Percentiles rank a stretch among this genome's conserved stretches.
Conservation (phyloP, 1,140 invertebrate species). For the Arion vulgaris region DNA sequence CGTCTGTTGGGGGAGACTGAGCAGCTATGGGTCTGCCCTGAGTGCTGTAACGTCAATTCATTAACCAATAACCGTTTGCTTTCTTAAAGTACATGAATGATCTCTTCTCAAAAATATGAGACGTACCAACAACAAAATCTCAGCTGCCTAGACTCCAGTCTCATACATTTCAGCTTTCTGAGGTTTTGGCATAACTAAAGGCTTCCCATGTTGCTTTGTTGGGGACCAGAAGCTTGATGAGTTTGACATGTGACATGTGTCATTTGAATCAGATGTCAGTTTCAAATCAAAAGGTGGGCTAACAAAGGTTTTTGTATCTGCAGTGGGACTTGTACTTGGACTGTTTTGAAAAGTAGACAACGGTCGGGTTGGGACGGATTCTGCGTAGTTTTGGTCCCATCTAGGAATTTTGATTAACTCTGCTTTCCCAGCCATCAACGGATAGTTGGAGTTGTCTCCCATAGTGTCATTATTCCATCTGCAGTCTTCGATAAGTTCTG, state of each 20-base stretch:
- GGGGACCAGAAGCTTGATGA: conserved; percentile 38
- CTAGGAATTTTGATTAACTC: conserved; percentile 7
- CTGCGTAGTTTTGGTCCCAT: conserved; percentile 19
- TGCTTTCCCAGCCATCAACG: background rate
- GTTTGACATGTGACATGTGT: conserved; percentile 22
- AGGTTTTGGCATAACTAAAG: conserved; percentile 33
- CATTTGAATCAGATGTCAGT: conserved; percentile 15
- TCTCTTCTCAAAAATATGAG: too few relatives aligned
- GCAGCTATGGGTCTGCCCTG: too few relatives aligned
- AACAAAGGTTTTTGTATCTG: background rate
- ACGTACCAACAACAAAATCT: too few relatives aligned
- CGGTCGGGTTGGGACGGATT: conserved; percentile 11
- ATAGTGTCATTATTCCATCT: too few relatives aligned
- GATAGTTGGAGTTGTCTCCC: conserved; percentile 35
- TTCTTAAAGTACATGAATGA: too few relatives aligned
- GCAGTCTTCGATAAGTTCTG: too few relatives aligned
- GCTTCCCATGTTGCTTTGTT: conserved; percentile 26
- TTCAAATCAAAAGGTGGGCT: conserved; percentile 15
- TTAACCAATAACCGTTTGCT: too few relatives aligned
- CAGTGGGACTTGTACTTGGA: background rate
- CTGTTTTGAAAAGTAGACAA: conserved; percentile 17
- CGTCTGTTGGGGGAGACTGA: too few relatives aligned
- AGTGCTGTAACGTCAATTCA: too few relatives aligned
- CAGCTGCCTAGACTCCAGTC: conserved; percentile 38
- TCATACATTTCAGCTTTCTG: conserved; percentile 45